Percentiles rank a stretch among this genome's conserved stretches.
Conservation (phyloP, 2,888 invertebrate species). For the Strigamia maritima region DNA sequence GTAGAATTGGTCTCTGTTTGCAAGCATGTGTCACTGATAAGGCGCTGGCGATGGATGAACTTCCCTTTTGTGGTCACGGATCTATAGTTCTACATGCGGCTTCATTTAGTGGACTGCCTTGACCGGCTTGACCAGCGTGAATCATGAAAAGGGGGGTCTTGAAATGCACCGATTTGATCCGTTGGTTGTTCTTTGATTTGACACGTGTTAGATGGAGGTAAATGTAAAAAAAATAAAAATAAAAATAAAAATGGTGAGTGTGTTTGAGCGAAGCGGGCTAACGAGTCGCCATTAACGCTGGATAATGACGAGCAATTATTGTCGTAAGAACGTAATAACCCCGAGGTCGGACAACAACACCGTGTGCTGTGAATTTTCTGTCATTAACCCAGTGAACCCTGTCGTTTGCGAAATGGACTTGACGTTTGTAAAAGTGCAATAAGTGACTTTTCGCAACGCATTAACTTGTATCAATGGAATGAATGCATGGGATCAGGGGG, state of each 20-base stretch:
- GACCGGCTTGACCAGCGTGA: conserved; percentile 18
- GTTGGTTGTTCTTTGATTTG: background rate
- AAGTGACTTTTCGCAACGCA: conserved; percentile 16
- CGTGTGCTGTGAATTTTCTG: background rate
- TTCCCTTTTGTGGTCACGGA: conserved; percentile 8
- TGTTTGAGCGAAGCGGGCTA: background rate
- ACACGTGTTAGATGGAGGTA: background rate
- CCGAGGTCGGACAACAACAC: conserved; percentile 29
- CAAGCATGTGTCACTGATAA: conserved; percentile 30
- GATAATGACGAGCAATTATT: conserved; percentile 34
- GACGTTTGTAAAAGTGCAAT: conserved; percentile 21
- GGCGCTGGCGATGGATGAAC: conserved; percentile 7
- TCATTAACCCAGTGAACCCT: conserved; percentile 29
- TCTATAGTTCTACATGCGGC: background rate
- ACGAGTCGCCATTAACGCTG: conserved; percentile 32
- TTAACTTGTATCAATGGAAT: conserved; percentile 13
- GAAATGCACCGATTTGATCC: background rate
- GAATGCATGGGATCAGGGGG: background rate
- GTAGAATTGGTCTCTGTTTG: conserved; percentile 12
- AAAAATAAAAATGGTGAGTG: conserved; percentile 15
- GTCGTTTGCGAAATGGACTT: conserved; percentile 22
- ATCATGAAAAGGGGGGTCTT: background rate
- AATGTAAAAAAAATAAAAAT: too few species aligned
- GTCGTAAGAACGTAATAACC: conserved; percentile 31
- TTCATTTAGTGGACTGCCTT: conserved; percentile 4